A percentile compares a stretch with the other conserved stretches of the same genome.
phyloP scores from a whole-genome alignment of 2,888 invertebrate genomes.

The Neria commutata region DNA sequence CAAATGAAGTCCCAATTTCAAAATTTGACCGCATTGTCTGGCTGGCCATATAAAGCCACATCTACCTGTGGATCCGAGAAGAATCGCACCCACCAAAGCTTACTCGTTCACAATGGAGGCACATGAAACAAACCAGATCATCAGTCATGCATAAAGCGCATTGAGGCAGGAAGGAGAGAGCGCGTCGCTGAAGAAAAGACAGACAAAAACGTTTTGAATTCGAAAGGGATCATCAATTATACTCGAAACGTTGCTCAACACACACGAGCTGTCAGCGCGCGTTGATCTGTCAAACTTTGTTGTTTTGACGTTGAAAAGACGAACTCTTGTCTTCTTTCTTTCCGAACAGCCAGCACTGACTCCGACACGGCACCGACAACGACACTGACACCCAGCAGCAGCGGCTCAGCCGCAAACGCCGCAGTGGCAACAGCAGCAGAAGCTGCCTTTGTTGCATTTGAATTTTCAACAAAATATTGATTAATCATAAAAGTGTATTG shows the following conservation, averaged over 20 bases:
- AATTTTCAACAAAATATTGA: slow-evolving; percentile 48
- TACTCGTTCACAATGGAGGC: slow-evolving; percentile 19
- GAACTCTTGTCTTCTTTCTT: not conserved
- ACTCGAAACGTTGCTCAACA: slow-evolving; percentile 44
- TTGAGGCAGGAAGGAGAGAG: slow-evolving; percentile 7
- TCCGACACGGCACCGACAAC: slow-evolving; percentile 17
- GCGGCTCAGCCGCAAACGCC: slow-evolving; percentile 36
- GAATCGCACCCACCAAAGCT: not conserved
- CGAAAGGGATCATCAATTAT: slow-evolving; percentile 53
- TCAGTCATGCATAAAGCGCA: slow-evolving; percentile 3
- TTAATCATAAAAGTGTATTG: slow-evolving; percentile 41
- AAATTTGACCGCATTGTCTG: not conserved
- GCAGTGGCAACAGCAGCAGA: slow-evolving; percentile 17
- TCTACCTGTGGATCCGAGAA: not conserved
- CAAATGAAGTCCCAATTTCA: slow-evolving; percentile 9
- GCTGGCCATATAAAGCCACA: not conserved
- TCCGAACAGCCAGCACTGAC: not conserved
- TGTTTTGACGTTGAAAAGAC: slow-evolving; percentile 1
- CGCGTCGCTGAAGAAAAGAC: not conserved
- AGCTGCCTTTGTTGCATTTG: slow-evolving; percentile 43
- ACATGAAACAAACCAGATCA: slow-evolving; percentile 49
- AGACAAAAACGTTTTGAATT: slow-evolving; percentile 29
- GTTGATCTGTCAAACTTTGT: slow-evolving; percentile 48
- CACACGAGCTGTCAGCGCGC: slow-evolving; percentile 48
- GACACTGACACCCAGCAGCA: slow-evolving; percentile 24